Percentiles rank a stretch among this genome's conserved stretches.
These are phyloP conservation scores for Halocynthia roretzi DNA, from an alignment of 23 tunicate genomes.

Conservation along the genomic window DNA sequence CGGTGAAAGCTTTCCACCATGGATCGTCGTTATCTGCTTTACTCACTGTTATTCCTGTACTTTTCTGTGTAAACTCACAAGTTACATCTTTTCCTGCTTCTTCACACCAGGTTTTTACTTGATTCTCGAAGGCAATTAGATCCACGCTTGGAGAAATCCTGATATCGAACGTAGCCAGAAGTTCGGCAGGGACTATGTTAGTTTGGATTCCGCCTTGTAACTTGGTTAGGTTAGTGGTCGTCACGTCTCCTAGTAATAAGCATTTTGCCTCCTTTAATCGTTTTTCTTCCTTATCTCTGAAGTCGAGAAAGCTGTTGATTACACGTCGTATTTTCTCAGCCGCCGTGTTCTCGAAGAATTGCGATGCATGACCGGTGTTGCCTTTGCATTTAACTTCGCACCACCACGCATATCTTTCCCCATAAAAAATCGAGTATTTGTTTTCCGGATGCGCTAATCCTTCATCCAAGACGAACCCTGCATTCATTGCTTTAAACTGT, in stretches of 20 bases:
- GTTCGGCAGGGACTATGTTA: slow-evolving; percentile 88
- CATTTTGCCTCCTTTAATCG: slow-evolving; percentile 19
- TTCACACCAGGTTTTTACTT: slow-evolving; percentile 60
- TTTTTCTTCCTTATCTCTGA: slow-evolving; percentile 3
- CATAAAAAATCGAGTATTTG: slow-evolving; percentile 64
- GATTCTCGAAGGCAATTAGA: slow-evolving; percentile 24
- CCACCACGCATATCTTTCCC: slow-evolving; percentile 83
- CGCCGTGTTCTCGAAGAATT: slow-evolving; percentile 67
- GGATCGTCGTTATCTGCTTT: slow-evolving; percentile 30
- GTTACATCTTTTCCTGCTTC: slow-evolving; percentile 78
- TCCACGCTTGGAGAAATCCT: slow-evolving; percentile 62
- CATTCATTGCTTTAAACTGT: slow-evolving; percentile 39
- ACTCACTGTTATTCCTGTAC: slow-evolving; percentile 4
- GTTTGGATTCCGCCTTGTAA: slow-evolving; percentile 71
- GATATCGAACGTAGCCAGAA: slow-evolving; percentile 71
- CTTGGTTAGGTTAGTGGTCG: slow-evolving; percentile 73
- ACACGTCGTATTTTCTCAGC: slow-evolving; percentile 55
- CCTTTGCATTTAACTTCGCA: slow-evolving; percentile 56
- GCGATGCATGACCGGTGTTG: slow-evolving; percentile 89
- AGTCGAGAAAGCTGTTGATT: slow-evolving; percentile 6
- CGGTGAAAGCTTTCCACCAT: slow-evolving; percentile 73
- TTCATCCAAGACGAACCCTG: slow-evolving; percentile 87
- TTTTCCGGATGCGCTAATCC: slow-evolving; percentile 84
- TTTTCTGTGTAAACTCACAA: slow-evolving; percentile 32
- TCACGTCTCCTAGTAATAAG: slow-evolving; percentile 78